Percentiles rank a stretch among this genome's conserved stretches.
phyloP scores from a whole-genome alignment of 2,797 vertebrate genomes.

The Podargus strigoides region DNA sequence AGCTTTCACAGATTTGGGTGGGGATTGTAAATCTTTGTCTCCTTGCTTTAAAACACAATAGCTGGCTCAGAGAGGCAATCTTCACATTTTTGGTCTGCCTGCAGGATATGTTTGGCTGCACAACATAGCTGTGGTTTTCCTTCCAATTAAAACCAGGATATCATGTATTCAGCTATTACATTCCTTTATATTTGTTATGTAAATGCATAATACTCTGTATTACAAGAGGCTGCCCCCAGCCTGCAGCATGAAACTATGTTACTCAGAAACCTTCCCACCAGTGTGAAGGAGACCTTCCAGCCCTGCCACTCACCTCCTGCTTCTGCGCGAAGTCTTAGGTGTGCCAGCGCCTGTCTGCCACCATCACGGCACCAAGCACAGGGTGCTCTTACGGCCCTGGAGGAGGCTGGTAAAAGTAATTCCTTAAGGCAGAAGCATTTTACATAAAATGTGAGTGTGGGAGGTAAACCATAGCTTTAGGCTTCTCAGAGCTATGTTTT shows the following conservation, averaged over 20 bases:
- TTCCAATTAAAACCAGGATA: constrained; percentile 45
- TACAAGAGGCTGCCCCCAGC: not conserved
- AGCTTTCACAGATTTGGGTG: not conserved
- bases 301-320: not conserved
- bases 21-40: not conserved
- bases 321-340: rapidly evolving
- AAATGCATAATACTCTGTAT: not conserved
- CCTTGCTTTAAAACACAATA: constrained; percentile 46
- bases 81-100: constrained; percentile 50
- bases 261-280: not conserved
- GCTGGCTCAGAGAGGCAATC: constrained; percentile 5
- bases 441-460: not conserved
- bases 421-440: not conserved
- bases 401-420: not conserved
- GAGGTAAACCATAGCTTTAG: not conserved
- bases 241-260: not conserved
- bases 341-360: not conserved
- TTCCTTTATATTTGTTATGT: constrained; percentile 15
- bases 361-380: rapidly evolving
- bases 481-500: not conserved
- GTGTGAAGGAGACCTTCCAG: not conserved
- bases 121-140: constrained; percentile 37
- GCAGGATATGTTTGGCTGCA: not conserved
- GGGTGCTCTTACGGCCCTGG: not conserved
- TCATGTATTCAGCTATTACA: constrained; percentile 1